Conservation (phyloP, 2,888 invertebrate genomes). For the Acanthococcus lagerstroemiae region DNA sequence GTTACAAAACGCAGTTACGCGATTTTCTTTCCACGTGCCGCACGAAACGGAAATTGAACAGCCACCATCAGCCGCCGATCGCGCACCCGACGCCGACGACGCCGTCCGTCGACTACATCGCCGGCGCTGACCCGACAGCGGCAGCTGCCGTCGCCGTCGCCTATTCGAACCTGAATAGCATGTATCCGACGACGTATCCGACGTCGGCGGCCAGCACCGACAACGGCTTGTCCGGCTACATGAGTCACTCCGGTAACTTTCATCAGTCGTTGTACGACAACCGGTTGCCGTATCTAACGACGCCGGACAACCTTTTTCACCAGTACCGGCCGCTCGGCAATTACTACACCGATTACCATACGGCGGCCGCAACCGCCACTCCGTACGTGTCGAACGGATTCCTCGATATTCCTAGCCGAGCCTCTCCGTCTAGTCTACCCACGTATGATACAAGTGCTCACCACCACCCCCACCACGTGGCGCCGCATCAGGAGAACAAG, state of each 20-base stretch:
- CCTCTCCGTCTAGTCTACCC: slow-evolving; percentile 50
- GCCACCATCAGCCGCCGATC: slow-evolving; percentile 44
- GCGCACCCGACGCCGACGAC: slow-evolving; percentile 49
- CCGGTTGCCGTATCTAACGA: slow-evolving; percentile 53
- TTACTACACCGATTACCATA: slow-evolving; percentile 53
- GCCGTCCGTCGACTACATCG: slow-evolving; percentile 54
- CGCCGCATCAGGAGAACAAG: slow-evolving; percentile 3
- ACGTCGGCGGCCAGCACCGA: slow-evolving; percentile 49
- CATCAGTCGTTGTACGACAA: slow-evolving; percentile 55
- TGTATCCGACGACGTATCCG: slow-evolving; percentile 23
- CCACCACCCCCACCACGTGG: slow-evolving; percentile 28
- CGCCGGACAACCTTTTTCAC: slow-evolving; percentile 74
- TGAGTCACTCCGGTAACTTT: slow-evolving; percentile 49
- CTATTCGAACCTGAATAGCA: slow-evolving; percentile 23
- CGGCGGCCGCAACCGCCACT: slow-evolving; percentile 48
- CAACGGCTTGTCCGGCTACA: slow-evolving; percentile 49
- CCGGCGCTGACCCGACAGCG: slow-evolving; percentile 62
- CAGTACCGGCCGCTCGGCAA: slow-evolving; percentile 79
- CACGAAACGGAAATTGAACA: slow-evolving; percentile 57
- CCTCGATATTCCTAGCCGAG: slow-evolving; percentile 60
- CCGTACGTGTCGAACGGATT: slow-evolving; percentile 72
- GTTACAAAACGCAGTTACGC: slow-evolving; percentile 86
- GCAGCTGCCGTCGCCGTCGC: slow-evolving; percentile 43
- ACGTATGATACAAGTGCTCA: slow-evolving; percentile 46
- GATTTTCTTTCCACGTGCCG: slow-evolving; percentile 89